Percentiles rank a stretch among this genome's conserved stretches.
phyloP scores from a whole-genome alignment of 2,797 vertebrate species.

The Rhinichthys osculus region DNA sequence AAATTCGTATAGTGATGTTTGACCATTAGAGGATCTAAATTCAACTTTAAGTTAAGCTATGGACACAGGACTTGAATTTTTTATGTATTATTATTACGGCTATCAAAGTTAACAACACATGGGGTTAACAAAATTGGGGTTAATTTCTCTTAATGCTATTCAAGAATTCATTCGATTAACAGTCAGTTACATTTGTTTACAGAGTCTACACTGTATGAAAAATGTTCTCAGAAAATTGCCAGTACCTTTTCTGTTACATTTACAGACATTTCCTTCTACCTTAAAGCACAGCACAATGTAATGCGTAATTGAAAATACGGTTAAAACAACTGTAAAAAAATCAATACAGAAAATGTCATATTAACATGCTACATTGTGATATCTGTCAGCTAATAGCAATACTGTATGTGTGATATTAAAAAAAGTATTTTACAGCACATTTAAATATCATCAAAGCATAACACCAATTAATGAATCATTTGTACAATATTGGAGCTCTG shows the following conservation, averaged over 20 bases:
- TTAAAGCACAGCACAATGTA: not conserved
- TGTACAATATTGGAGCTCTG: not conserved
- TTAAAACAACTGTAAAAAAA: not conserved
- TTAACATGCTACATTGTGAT: not conserved
- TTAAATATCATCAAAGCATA: constrained; percentile 13
- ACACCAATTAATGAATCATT: not conserved
- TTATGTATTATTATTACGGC: not conserved
- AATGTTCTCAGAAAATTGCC: no score
- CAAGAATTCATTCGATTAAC: not conserved
- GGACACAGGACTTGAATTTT: not conserved
- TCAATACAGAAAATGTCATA: not conserved
- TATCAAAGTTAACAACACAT: not conserved
- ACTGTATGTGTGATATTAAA: not conserved
- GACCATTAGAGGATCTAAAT: not conserved
- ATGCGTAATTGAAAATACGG: not conserved
- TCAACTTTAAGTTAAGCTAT: not conserved
- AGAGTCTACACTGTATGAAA: not conserved
- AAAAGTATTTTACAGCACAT: not conserved
- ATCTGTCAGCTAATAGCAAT: not conserved
- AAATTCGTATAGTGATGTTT: not conserved
- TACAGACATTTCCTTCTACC: not conserved
- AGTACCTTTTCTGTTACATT: not conserved
- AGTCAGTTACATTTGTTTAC: not conserved
- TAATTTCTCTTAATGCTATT: not conserved
- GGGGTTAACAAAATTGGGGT: not conserved